Percentiles rank a stretch among this genome's conserved stretches.
Conservation (phyloP, 2,113 vertebrate genomes). For the Malurus melanocephalus region DNA sequence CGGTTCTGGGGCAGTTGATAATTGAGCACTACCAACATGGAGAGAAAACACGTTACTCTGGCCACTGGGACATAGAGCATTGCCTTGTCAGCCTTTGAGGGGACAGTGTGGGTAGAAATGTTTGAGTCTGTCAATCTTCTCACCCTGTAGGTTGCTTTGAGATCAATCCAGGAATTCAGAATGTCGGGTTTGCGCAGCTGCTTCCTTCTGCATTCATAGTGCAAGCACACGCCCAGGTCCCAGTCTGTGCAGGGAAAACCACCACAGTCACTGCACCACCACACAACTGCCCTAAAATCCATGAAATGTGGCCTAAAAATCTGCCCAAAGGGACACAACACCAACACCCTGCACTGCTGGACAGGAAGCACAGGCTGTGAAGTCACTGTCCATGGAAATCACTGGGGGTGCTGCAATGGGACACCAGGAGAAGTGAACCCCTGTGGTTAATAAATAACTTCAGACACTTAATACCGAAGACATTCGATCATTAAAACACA, state of each 20-base stretch:
- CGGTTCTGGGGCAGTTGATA: not conserved
- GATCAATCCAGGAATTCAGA: conserved; percentile 93
- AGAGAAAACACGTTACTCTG: not conserved
- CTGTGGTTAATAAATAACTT: not conserved
- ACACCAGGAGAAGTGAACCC: not conserved
- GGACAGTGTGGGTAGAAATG: not conserved
- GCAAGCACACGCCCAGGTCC: conserved; percentile 93
- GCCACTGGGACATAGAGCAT: not conserved
- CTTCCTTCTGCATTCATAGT: conserved; percentile 93
- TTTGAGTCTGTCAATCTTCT: not conserved
- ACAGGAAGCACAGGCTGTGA: not conserved
- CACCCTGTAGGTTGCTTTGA: conserved; percentile 90
- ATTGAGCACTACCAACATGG: fast-evolving
- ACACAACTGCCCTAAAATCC: not conserved
- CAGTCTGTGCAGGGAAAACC: conserved; percentile 78
- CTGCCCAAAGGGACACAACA: not conserved
- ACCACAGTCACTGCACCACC: not conserved
- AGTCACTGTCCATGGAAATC: not conserved
- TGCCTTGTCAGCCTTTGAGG: not conserved
- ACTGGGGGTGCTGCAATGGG: not conserved
- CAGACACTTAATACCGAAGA: not conserved
- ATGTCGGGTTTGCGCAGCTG: conserved; percentile 85
- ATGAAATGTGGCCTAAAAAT: not conserved
- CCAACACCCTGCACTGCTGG: not conserved
- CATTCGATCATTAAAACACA: not conserved